Base-by-base conservation (phyloP, 2,797 vertebrate species). In the Myripristis murdjan region DNA sequence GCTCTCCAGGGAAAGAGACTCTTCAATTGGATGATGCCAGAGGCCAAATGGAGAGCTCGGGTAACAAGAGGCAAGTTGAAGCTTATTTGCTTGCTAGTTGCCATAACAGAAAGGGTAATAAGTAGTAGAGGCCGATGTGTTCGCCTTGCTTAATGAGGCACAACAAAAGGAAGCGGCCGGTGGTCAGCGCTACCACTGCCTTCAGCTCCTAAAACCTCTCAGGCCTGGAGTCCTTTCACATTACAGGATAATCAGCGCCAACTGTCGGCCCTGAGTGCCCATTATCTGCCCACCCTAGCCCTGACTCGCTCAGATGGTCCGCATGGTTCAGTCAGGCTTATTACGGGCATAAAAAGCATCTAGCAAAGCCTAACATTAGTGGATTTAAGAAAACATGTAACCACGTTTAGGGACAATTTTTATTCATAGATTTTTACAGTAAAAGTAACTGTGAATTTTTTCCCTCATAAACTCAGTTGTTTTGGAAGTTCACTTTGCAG, bases 81-180 rank as follows among this genome's bases (percentile, higher is more conserved):
- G 85, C 87, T 89, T 92, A 90, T 94, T 94, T 88, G 88, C 75
- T 87, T 84, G 87, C 72, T 84, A 83, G 91, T 90, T 91, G 85
- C 92, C 86, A 89, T 84, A 91, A 93, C 87, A 94, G 87, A 91
- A 83, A 87, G 78, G 81, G 80, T 81, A 89, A 92, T 88, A 91
- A 93, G 87, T 90, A 84, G 84, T 77, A 80, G 65, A 86, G 87
- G 86, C 82, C 76, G 71, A 84, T 87, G 92, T 89, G 89, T 88
- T 91, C 84, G 66, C 70, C 66, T 65, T 77, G 85, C 78, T 90
- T 89, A 93, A 93, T 90, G 83, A 89, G 80, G 64, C 67, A 57
- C 20, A 72, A 92, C 82, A 86, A 91, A 92, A 85, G 84, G 78
- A 70, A 79, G 48, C 2, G 86, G 89, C 91, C 79, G 90, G 70